Evolutionary conservation across 2,888 invertebrate genomes (phyloP).

Genomic region (Eilema depressum): DNA sequence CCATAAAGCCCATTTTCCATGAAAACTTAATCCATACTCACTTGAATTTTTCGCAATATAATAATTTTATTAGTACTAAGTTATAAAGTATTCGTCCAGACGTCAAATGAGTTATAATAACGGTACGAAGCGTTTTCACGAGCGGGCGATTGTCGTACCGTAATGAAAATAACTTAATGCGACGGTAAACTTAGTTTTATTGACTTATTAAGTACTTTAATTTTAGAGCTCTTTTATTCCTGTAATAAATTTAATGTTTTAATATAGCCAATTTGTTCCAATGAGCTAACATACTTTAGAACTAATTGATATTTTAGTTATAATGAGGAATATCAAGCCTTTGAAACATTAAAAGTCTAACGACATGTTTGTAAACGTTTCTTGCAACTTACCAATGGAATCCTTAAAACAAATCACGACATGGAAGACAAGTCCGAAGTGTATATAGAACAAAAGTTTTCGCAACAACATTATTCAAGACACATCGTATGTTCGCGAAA

Average conservation of each 20-base stretch:
- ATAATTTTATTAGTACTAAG: conserved; percentile 19
- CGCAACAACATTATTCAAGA: conserved; percentile 83
- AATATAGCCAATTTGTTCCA: background rate
- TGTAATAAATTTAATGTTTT: background rate
- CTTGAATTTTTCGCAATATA: background rate
- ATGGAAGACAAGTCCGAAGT: conserved; percentile 86
- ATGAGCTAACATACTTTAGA: background rate
- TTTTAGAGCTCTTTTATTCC: conserved; percentile 10
- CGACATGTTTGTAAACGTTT: conserved; percentile 10
- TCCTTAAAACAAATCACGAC: conserved; percentile 86
- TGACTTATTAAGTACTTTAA: conserved; percentile 32
- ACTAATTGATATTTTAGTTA: background rate
- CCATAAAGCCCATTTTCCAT: background rate
- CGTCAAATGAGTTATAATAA: conserved; percentile 34
- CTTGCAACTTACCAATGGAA: conserved; percentile 74
- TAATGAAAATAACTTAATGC: conserved; percentile 30
- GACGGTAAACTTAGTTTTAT: conserved; percentile 17
- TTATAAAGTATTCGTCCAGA: conserved; percentile 19
- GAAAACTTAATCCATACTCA: background rate
- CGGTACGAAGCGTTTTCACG: conserved; percentile 33
- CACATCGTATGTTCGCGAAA: conserved; percentile 73
- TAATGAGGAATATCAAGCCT: background rate
- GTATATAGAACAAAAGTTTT: conserved; percentile 84
- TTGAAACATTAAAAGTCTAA: conserved; percentile 14
- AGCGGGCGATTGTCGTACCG: conserved; percentile 18